Percentiles rank a stretch among this genome's conserved stretches.
phyloP scores from a whole-genome alignment of 2,113 vertebrate species.

The Phrynocephalus versicolor region DNA sequence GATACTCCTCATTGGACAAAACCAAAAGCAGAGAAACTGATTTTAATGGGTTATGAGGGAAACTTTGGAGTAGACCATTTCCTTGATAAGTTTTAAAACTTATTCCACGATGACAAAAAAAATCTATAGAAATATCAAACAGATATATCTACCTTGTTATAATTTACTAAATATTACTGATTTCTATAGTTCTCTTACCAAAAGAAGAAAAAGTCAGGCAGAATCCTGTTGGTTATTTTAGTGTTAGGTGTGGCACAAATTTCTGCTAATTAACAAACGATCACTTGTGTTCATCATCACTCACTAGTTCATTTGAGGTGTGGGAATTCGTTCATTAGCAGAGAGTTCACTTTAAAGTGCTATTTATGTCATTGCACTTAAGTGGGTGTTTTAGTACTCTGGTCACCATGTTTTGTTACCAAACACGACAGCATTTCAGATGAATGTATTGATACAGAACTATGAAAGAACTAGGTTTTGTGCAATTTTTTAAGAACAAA shows the following conservation, averaged over 20 bases:
- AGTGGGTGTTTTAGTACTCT: no score
- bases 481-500: background rate
- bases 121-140: conserved; percentile 27
- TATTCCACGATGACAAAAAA: conserved; percentile 24
- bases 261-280: no score
- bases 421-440: no score
- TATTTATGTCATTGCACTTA: no score
- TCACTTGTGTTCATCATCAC: no score
- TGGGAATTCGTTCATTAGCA: no score
- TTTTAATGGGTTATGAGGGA: conserved; percentile 33
- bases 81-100: conserved; percentile 42
- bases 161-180: conserved; percentile 29
- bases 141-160: conserved; percentile 40
- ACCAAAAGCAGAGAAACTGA: conserved; percentile 1
- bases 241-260: conserved; percentile 10
- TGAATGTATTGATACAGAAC: background rate
- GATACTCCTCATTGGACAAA: rapidly evolving
- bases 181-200: conserved; percentile 44
- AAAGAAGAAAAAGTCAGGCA: conserved; percentile 30
- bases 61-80: conserved; percentile 26
- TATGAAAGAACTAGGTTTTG: conserved; percentile 14
- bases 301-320: no score
- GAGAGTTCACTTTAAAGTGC: no score
- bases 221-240: conserved; percentile 3
- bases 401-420: no score